Base-by-base conservation (phyloP, 2,888 invertebrate species). In the Watsonalla binaria region DNA sequence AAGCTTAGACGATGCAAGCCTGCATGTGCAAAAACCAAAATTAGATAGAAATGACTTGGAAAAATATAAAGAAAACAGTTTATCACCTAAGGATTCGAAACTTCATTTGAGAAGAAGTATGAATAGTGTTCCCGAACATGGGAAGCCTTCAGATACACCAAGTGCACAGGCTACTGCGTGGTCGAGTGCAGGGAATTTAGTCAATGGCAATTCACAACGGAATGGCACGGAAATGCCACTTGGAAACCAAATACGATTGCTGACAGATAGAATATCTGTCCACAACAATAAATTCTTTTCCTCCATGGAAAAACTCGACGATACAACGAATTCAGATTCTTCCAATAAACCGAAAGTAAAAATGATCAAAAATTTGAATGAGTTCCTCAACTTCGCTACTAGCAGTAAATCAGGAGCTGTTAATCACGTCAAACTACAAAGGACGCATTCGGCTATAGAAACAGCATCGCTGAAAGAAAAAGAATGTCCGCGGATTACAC, bases 281-380 rank as follows among this genome's bases (percentile, higher is more conserved):
- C 90, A 90, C 56, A 90, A 90, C 60, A 88, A 84, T 59, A 87
- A 84, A 66, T 92, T 92, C 64, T 92, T 92, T 70, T 90, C 92
- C 7, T 93, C 93, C 0, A 75, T 93, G 54, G 93, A 94, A 59
- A 92, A 92, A 66, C 79, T 92, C 48, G 92, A 93, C 57, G 74
- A 72, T 51, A 60, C 79, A 13, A 74, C 61, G 64, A 81, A 59
- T 76, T 78, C 74, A 68, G 92, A 82, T 67, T 77, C 68, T 54
- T 73, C 57, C 62, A 85, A 68, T 59, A 85, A 78, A 70, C 84
- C 83, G 39, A 82, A 79, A 85, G 86, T 86, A 63, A 92, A 74
- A 76, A 84, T 84, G 86, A 95, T 97, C 4, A 96, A 95, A 81
- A 96, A 96, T 80, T 90, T 97, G 45, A 96, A 96, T 72, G 96